Conservation (phyloP, 2,888 invertebrate species). For the Julus scandinavius region DNA sequence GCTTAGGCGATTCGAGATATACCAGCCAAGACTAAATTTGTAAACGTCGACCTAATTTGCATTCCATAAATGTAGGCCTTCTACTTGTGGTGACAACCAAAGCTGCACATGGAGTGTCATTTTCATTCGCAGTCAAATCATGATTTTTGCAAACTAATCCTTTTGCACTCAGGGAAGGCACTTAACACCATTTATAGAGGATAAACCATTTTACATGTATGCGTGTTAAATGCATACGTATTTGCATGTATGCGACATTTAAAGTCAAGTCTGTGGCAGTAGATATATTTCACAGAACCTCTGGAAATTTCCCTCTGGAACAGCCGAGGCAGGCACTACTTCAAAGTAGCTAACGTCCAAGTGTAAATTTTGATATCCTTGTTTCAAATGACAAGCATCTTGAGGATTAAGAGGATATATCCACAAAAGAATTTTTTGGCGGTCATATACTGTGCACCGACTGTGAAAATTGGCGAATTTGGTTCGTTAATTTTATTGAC, state of each 20-base stretch:
- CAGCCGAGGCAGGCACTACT: too few species aligned
- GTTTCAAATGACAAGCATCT: too few species aligned
- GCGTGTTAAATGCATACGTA: too few species aligned
- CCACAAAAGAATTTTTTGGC: neutral
- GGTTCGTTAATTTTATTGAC: neutral
- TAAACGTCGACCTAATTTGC: conserved; percentile 21
- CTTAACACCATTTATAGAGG: neutral
- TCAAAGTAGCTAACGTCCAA: too few species aligned
- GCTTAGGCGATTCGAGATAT: neutral
- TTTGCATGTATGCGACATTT: too few species aligned
- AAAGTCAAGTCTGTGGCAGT: too few species aligned
- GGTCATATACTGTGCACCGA: neutral
- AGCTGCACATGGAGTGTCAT: neutral
- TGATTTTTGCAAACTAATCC: neutral
- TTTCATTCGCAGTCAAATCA: conserved; percentile 29
- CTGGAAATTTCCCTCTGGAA: too few species aligned
- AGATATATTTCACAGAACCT: too few species aligned
- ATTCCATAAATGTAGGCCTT: neutral
- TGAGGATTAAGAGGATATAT: too few species aligned
- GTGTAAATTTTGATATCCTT: too few species aligned
- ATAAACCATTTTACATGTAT: neutral
- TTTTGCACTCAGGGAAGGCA: neutral
- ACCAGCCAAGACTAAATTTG: neutral
- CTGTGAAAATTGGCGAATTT: neutral
- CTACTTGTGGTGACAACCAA: neutral